Percentiles rank a stretch among this genome's conserved stretches.
These are phyloP conservation scores for Nycticebus coucang DNA, from an alignment of 2,113 vertebrate species.

Conservation along the genomic window DNA sequence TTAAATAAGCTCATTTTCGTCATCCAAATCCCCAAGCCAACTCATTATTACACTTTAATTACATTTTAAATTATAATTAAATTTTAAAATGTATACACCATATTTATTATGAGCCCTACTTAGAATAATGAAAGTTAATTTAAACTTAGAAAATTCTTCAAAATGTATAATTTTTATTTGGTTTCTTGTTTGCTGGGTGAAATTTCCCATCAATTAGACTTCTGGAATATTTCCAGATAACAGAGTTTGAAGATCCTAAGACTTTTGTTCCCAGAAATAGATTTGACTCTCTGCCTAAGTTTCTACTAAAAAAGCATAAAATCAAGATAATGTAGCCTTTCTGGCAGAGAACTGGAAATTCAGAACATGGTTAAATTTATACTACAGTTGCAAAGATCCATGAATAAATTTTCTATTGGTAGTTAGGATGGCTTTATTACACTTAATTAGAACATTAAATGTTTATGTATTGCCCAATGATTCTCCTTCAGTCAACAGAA, in stretches of 20 bases:
- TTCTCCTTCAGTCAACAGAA: not conserved
- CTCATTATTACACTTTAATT: slow-evolving; percentile 6
- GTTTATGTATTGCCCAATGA: not conserved
- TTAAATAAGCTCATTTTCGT: slow-evolving; percentile 16
- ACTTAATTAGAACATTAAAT: slow-evolving; percentile 40
- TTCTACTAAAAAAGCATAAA: slow-evolving; percentile 54
- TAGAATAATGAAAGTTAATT: slow-evolving; percentile 33
- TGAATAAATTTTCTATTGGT: not conserved
- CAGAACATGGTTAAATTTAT: not conserved
- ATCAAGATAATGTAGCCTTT: slow-evolving; percentile 41
- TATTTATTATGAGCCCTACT: not conserved
- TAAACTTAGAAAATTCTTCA: not conserved
- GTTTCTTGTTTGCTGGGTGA: not conserved
- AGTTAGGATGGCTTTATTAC: not conserved
- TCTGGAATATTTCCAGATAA: slow-evolving; percentile 34
- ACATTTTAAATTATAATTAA: slow-evolving; percentile 44
- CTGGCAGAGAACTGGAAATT: slow-evolving; percentile 26
- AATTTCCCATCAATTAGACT: slow-evolving; percentile 48
- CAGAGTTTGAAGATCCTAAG: slow-evolving; percentile 36
- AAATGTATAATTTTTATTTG: not conserved
- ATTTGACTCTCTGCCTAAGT: slow-evolving; percentile 49
- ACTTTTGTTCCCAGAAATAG: slow-evolving; percentile 67
- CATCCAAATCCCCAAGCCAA: not conserved
- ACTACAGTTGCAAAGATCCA: not conserved
- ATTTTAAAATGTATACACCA: not conserved